Conservation (phyloP, 2,113 vertebrate genomes). For the Callipepla californica region DNA sequence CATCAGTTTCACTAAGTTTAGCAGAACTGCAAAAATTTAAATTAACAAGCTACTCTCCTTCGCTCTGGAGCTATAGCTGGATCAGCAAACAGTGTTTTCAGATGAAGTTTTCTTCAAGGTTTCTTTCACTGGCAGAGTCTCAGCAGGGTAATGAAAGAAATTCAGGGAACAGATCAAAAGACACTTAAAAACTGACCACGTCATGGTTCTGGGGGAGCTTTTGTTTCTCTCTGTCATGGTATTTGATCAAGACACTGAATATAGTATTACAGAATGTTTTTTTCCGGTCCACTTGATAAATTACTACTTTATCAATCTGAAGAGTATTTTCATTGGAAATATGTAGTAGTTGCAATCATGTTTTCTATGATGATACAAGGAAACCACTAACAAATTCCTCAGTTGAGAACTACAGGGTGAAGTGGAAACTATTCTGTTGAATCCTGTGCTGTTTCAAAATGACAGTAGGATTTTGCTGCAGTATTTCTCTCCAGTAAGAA, state of each 20-base stretch:
- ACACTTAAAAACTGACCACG: background rate
- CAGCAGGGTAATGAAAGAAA: background rate
- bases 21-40: conserved; percentile 25
- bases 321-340: background rate
- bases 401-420: accelerated
- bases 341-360: background rate
- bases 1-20: conserved; percentile 52
- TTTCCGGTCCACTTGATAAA: background rate
- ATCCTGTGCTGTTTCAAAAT: background rate
- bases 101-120: background rate
- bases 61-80: background rate
- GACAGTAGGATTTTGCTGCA: background rate
- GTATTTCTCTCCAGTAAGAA: background rate
- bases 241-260: background rate
- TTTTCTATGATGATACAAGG: background rate
- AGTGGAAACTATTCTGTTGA: background rate
- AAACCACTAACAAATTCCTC: background rate
- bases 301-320: background rate
- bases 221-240: background rate
- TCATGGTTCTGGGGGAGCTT: background rate
- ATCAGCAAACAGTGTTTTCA: background rate
- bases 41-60: background rate
- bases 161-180: background rate
- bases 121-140: background rate
- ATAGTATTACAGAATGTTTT: background rate